Base-by-base conservation (phyloP, 2,888 invertebrate species). In the Pardosa pseudoannulata region DNA sequence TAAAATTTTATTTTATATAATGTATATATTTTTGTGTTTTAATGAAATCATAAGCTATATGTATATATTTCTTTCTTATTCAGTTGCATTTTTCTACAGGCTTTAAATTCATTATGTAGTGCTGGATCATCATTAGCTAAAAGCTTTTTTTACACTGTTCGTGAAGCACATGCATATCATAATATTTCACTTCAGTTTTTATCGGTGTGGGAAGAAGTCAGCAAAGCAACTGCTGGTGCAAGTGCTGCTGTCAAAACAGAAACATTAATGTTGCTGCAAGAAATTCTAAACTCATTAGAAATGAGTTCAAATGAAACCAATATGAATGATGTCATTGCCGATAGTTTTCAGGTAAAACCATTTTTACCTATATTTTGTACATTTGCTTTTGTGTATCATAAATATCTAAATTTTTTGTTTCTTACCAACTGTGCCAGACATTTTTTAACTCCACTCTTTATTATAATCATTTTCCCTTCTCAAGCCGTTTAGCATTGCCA, bases 241-340 rank as follows among this genome's bases (percentile, higher is more conserved):
- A 88, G 88, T 70, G 89, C 89, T 29, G 88, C 88, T 32, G 89
- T 89, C 1, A 89, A 89, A 79, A 89, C 89, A 6, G 89, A 89
- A 81, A 89, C 89, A 6, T 56, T 89, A 9, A 89, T 89, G 87
- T 78, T 73, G 72, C 62, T 89, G 19, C 89, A 89, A 50, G 89
- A 89, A 72, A 75, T 89, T 19, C 64, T 89, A 32, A 89, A 88
- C 41, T 68, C 73, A n/a, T 79, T 89, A 31, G 89, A 89, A 80
- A 79, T 72, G 29, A 62, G 70, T 0, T 72, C 71, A 56, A 56
- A 28, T 78, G 80, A 87, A 31, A 28, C 56, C 5, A 67, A 81
- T 64, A 32, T 68, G 16, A 78, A 87, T 56, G 67, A 67, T 9
- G 68, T 67, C 19, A 62, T 87, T 31, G 56, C 74, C 36, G 87